A percentile compares a stretch with the other conserved stretches of the same genome.
Conservation (phyloP, 2,888 invertebrate genomes). For the Epinotia demarniana region DNA sequence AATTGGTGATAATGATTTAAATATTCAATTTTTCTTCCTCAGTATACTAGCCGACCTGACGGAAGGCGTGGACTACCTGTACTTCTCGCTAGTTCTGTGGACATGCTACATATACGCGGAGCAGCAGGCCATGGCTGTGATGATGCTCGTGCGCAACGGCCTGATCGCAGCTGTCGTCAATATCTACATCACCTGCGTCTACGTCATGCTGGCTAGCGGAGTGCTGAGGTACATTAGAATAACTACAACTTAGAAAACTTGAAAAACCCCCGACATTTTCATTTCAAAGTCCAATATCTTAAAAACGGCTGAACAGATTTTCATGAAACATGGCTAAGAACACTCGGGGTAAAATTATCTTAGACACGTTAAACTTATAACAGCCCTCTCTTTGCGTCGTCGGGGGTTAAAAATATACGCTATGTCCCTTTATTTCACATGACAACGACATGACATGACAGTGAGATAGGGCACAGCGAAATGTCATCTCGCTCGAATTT, state of each 20-base stretch:
- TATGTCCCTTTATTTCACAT: neutral
- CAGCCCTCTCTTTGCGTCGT: no score
- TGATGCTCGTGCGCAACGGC: slow-evolving; percentile 92
- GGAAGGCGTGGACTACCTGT: slow-evolving; percentile 85
- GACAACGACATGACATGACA: no score
- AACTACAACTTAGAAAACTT: no score
- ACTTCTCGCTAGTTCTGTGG: slow-evolving; percentile 90
- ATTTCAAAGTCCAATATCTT: no score
- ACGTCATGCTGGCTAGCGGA: slow-evolving; percentile 89
- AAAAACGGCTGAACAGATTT: no score
- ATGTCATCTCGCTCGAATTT: no score
- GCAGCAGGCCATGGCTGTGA: slow-evolving; percentile 91
- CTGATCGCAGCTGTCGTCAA: slow-evolving; percentile 91
- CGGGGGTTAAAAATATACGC: slow-evolving; percentile 3
- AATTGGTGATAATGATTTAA: neutral
- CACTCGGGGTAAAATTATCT: no score
- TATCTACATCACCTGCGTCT: slow-evolving; percentile 90
- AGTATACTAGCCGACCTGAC: slow-evolving; percentile 85
- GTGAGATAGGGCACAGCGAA: no score
- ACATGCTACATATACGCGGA: slow-evolving; percentile 94
- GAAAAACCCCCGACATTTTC: no score
- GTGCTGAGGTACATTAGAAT: slow-evolving; percentile 88
- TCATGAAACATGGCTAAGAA: no score
- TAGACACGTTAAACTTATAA: no score
- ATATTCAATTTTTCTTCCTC: slow-evolving; percentile 46